Conservation (phyloP, 2,113 vertebrate genomes). For the Entomyzon cyanotis region DNA sequence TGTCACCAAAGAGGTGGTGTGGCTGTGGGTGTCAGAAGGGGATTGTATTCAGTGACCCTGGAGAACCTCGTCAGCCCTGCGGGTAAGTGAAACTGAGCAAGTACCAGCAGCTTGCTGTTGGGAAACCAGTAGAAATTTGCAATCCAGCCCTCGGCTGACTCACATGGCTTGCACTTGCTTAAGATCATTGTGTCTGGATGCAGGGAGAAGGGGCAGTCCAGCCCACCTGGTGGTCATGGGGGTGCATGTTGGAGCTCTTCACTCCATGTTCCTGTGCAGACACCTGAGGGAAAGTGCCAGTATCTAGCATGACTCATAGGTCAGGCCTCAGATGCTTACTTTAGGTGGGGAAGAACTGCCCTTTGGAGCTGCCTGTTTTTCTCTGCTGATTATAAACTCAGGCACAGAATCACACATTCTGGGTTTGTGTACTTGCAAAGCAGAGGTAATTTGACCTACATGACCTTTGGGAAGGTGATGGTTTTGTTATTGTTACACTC, state of each 20-base stretch:
- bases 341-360: background rate
- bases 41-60: background rate
- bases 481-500: background rate
- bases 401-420: background rate
- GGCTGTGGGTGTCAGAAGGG: background rate
- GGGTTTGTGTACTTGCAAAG: background rate
- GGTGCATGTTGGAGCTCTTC: rapidly evolving
- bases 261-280: rapidly evolving
- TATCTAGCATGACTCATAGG: background rate
- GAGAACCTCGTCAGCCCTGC: background rate
- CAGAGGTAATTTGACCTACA: background rate
- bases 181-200: background rate
- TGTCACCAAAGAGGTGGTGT: background rate
- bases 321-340: background rate
- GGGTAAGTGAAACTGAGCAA: background rate
- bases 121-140: background rate
- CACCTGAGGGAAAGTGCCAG: background rate
- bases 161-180: background rate
- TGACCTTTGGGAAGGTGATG: background rate
- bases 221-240: rapidly evolving
- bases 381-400: background rate
- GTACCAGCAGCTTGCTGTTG: background rate
- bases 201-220: background rate
- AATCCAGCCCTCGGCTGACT: background rate
- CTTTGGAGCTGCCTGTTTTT: background rate